Base-by-base conservation (phyloP, 2,113 vertebrate species). In the Marmota flaviventris region DNA sequence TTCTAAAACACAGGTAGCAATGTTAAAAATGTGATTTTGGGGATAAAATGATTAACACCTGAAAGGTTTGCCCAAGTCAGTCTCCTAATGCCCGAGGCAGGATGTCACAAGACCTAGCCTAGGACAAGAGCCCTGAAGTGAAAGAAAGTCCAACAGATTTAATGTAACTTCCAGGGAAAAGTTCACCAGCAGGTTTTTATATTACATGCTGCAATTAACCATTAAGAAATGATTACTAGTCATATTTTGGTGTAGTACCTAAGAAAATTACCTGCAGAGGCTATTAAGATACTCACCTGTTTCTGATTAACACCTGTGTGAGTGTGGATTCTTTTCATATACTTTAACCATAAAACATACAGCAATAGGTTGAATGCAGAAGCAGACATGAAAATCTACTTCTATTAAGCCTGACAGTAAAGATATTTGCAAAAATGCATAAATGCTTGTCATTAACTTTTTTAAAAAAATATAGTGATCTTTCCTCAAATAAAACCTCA, bases 101-200 rank as follows among this genome's bases (percentile, higher is more conserved):
- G 51, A 85, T 4, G 45, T 34, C 29, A 69, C 27, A 42, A 16
- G 32, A 77, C 20, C 20, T 24, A 4, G 32, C 39, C 7, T 0
- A 7, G 58, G 32, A 12, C 25, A 27, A 37, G 11, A 22, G 7
- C 24, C 32, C 18, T 1, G 0, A 34, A 0, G 1, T 5, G 20
- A 1, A 17, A 32, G 29, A 22, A 11, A 25, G 24, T 8, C 18
- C 3, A 4, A 3, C 4, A 83, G 53, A 53, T 65, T 34, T 11
- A 27, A 32, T 1, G 7, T 51, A 3, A 63, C 13, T 56, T 67
- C 0, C 0, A 89, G 37, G 58, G 39, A 53, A 25, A 70, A 1
- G 51, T 2, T 25, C n/a, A 34, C 4, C 0, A 25, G 1, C 0
- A 18, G 27, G 37, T 32, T 63, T 58, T 32, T 45, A 29, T 14